A percentile compares a stretch with the other conserved stretches of the same genome.
Evolutionary conservation across 2,888 invertebrate species (phyloP).

Genomic region (Autographa gamma): DNA sequence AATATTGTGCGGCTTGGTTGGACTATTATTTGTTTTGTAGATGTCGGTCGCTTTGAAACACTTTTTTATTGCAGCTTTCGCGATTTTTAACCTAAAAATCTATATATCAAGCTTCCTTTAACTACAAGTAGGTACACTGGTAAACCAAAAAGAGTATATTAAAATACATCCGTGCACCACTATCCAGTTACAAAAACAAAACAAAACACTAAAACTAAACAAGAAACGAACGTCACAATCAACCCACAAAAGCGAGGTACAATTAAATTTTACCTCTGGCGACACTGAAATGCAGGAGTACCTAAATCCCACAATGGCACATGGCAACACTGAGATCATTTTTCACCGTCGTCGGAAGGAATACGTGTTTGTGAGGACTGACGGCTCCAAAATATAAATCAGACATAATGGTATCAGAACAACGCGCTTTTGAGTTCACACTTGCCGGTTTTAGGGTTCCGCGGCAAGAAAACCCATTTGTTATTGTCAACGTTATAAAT

Average conservation of each 20-base stretch:
- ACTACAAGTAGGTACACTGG: neutral
- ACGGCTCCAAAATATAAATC: constrained; percentile 75
- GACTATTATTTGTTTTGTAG: neutral
- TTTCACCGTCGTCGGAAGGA: constrained; percentile 69
- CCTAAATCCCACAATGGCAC: constrained; percentile 47
- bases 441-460: constrained; percentile 47
- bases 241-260: constrained; percentile 36
- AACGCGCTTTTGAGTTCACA: constrained; percentile 55
- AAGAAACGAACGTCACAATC: constrained; percentile 25
- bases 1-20: neutral
- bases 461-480: constrained; percentile 41
- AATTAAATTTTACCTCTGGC: constrained; percentile 55
- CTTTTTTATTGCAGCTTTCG: no score
- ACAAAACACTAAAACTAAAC: constrained; percentile 6
- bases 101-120: no score
- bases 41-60: no score
- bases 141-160: neutral
- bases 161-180: neutral
- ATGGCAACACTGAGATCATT: constrained; percentile 70
- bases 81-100: no score
- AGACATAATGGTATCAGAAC: constrained; percentile 60
- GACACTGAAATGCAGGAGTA: constrained; percentile 45
- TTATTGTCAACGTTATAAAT: constrained; percentile 49
- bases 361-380: constrained; percentile 73
- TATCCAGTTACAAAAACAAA: constrained; percentile 3